Base-by-base conservation (phyloP, 2,888 invertebrate genomes). In the Volucella inflata region DNA sequence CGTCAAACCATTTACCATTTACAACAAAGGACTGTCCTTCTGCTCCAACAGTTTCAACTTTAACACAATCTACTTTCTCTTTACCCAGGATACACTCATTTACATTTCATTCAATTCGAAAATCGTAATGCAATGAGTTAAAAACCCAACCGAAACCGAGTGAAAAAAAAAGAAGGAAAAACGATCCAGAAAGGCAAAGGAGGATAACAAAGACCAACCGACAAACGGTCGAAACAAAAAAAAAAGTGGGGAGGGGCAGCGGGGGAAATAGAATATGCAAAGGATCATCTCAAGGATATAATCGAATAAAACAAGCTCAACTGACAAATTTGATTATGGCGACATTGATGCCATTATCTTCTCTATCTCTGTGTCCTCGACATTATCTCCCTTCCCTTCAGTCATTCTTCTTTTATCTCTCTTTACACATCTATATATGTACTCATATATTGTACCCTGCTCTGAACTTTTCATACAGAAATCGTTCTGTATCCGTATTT, bases 281-380 rank as follows among this genome's bases (percentile, higher is more conserved):
- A 79, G 84, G 80, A 84, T 84, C 84, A 84, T 79, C 74, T 75
- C 70, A 70, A 84, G 79, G 70, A 84, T 76, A 80, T 84, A 84
- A 84, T 84, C 80, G 84, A 84, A 80, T 84, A 84, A 84, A 81
- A 81, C 85, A 85, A 81, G 85, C 85, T 85, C 81, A 81, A 85
- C 85, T 85, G 81, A 85, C 85, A 85, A 85, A 85, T 85, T 85
- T 85, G 81, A 85, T 85, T 85, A 85, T 76, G 85, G 85, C 81
- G 85, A 85, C 85, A 85, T 85, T 85, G 85, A 85, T 85, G 85
- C 81, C 72, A 81, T 85, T 85, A 85, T 85, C 85, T 71, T 51
- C 71, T 42, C 70, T 65, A 76, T 71, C 74, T 70, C 46, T 70
- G 68, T 70, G 79, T 79, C 68, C 64, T 74, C 70, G 59, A 53